These are phyloP conservation scores for Leptodactylus fuscus DNA, from an alignment of 2,113 vertebrate species.

Conservation along the genomic window DNA sequence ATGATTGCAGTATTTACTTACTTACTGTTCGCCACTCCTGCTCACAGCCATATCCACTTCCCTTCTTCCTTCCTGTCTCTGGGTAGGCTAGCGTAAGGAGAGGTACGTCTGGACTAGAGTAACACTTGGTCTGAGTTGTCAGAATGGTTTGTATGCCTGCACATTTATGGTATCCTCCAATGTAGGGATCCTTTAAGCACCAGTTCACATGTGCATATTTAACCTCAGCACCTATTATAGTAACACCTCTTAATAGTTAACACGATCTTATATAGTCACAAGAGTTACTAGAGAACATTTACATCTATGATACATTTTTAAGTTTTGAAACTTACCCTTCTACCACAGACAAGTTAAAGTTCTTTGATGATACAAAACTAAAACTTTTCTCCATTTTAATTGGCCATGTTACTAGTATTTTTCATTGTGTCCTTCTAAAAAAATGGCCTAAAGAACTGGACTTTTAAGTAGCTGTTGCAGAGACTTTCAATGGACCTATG, in stretches of 20 bases:
- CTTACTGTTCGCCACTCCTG: too few species aligned
- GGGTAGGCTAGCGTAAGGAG: too few species aligned
- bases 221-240: neutral
- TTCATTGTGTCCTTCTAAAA: constrained; percentile 42
- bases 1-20: too few species aligned
- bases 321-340: constrained; percentile 1
- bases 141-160: too few species aligned
- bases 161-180: too few species aligned
- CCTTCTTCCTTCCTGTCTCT: too few species aligned
- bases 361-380: constrained; percentile 3
- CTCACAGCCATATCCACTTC: too few species aligned
- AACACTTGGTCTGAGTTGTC: too few species aligned
- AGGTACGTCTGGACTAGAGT: too few species aligned
- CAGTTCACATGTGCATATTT: neutral
- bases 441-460: constrained; percentile 46
- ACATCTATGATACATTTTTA: neutral
- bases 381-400: constrained; percentile 46
- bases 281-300: neutral
- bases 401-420: constrained; percentile 13
- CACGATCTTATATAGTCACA: neutral
- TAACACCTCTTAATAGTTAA: neutral
- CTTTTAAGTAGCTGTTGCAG: constrained; percentile 54
- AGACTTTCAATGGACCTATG: constrained; percentile 41
- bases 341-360: constrained; percentile 12
- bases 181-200: neutral